A percentile compares a stretch with the other conserved stretches of the same genome.
These are phyloP conservation scores for Drosophila lacicola DNA, from an alignment of 2,888 invertebrate species.

Conservation along the genomic window DNA sequence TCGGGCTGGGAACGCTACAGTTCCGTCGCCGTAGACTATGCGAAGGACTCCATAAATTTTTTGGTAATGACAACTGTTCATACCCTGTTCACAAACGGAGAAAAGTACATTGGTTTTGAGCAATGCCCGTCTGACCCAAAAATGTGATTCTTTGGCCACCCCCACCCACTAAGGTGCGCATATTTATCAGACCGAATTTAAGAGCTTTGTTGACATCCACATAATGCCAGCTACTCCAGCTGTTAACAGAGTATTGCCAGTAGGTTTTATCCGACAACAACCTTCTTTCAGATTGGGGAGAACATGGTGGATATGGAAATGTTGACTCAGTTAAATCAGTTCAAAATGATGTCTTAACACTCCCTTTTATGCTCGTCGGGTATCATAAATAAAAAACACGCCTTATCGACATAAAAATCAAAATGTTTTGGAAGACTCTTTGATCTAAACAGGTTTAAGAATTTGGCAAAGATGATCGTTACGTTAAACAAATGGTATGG, in stretches of 20 bases:
- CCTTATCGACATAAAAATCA: constrained; percentile 6
- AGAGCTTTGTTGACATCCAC: too few relatives aligned
- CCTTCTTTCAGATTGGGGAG: constrained; percentile 31
- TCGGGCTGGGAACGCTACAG: constrained; percentile 5
- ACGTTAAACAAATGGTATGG: constrained; percentile 12
- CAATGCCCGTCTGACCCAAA: too few relatives aligned
- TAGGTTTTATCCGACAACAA: too few relatives aligned
- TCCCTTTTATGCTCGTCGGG: too few relatives aligned
- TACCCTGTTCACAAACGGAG: too few relatives aligned
- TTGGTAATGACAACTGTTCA: constrained; percentile 39
- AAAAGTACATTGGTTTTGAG: too few relatives aligned
- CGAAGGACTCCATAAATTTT: constrained; percentile 62
- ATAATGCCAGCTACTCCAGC: too few relatives aligned
- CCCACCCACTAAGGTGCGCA: too few relatives aligned
- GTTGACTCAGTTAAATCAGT: background rate
- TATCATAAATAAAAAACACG: background rate
- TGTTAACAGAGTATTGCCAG: too few relatives aligned
- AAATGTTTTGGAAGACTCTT: constrained; percentile 7
- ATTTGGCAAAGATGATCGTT: constrained; percentile 19
- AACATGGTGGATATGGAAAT: too few relatives aligned
- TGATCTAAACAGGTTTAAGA: constrained; percentile 38
- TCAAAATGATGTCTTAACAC: background rate
- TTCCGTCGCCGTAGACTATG: constrained; percentile 26
- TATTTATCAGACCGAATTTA: too few relatives aligned
- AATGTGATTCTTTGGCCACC: too few relatives aligned